Evolutionary conservation across 2,888 invertebrate species (phyloP), one percentile per base, ranked within the genome.

Genomic region (Erebia palarica): DNA sequence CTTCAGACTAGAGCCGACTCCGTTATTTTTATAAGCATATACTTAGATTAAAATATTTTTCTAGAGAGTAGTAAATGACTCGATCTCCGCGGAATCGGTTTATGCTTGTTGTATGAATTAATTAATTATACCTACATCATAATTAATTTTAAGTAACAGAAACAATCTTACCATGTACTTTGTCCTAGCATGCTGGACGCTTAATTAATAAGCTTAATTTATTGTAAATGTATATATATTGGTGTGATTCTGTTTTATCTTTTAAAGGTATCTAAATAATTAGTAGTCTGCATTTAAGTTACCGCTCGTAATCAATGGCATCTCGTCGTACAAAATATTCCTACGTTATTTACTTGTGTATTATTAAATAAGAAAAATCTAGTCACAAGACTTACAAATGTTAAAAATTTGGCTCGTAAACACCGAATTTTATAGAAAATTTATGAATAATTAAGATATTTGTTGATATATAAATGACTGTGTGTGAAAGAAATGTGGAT

Each of bases 321-420:
- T 92, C 92, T 92, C 90, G 91, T 92, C 93, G 93, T 93, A 93
- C 93, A 93, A 93, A 68, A 93, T 93, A 93, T 92, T 92, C 92
- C 93, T 93, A 92, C 91, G 90, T 92, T 92, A 89, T 90, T 90
- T 91, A 92, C 88, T 89, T 89, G 86, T 83, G 89, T 92, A 91
- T 89, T 91, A 89, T 86, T 90, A 89, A 86, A 82, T 92, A 92
- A 91, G 91, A 82, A 89, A 91, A 91, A 90, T 93, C 93, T 93
- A 93, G 93, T 93, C 93, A 93, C 86, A 89, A 90, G 93, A 93
- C 93, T 92, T 92, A 92, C 91, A 90, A 89, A 88, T 88, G 86
- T 91, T 85, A 87, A 87, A 82, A 89, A 87, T 86, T 87, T 84
- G 83, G 90, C 91, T 91, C 89, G 87, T 86, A 84, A 82, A 84